phyloP scores from a whole-genome alignment of 2,113 vertebrate species.

The Struthidea cinerea region DNA sequence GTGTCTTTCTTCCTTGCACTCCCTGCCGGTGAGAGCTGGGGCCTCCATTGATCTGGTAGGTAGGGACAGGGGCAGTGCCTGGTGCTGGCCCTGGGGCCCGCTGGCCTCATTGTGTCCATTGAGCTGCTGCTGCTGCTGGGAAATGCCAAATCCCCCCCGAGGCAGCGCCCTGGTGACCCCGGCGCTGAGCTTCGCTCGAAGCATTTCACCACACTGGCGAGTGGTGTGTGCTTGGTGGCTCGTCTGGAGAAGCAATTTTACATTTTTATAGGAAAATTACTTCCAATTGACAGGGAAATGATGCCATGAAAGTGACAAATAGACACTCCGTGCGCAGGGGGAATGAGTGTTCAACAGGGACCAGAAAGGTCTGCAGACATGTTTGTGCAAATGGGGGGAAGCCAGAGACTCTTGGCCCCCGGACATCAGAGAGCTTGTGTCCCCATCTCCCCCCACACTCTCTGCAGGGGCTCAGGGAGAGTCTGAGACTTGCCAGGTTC shows the following conservation, averaged over 20 bases:
- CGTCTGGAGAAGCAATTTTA: not conserved
- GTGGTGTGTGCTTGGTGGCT: fast-evolving
- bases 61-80: not conserved
- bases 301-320: fast-evolving
- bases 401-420: fast-evolving
- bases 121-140: not conserved
- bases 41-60: slow-evolving; percentile 11
- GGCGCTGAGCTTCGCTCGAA: fast-evolving
- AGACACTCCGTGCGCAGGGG: fast-evolving
- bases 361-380: not conserved
- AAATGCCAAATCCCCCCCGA: not conserved
- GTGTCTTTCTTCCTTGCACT: slow-evolving; percentile 57
- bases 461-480: not conserved
- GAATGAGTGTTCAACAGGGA: fast-evolving
- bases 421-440: fast-evolving
- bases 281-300: not conserved
- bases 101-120: not conserved
- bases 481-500: not conserved
- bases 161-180: not conserved
- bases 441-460: fast-evolving
- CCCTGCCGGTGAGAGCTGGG: slow-evolving; percentile 65
- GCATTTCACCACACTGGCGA: fast-evolving
- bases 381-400: fast-evolving
- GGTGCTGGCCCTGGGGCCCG: not conserved
- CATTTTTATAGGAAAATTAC: not conserved